phyloP scores from a whole-genome alignment of 2,797 vertebrate species.

The Scomberomorus guttatus region DNA sequence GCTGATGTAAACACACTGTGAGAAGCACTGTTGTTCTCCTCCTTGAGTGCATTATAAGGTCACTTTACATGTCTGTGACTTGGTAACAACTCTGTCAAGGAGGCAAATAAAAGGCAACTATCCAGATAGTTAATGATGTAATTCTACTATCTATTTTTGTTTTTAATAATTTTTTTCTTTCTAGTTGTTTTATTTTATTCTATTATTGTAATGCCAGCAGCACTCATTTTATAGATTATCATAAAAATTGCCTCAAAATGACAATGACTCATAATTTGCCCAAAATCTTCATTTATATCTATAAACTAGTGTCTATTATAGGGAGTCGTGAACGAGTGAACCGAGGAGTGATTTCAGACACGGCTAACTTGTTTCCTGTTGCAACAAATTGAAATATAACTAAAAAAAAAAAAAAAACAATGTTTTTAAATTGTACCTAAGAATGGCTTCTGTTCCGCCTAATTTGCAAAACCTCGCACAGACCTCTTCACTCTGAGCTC shows the following conservation, averaged over 20 bases:
- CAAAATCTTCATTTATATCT: neutral
- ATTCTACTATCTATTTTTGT: neutral
- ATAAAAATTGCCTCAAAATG: neutral
- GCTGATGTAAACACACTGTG: conserved; percentile 27
- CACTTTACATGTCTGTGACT: neutral
- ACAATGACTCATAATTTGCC: neutral
- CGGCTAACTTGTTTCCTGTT: neutral
- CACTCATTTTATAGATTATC: neutral
- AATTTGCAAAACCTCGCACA: conserved; percentile 52
- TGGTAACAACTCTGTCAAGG: neutral
- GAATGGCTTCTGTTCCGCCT: conserved; percentile 33
- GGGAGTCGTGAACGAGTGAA: neutral
- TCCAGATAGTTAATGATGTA: neutral
- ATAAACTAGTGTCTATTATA: neutral
- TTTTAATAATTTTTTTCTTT: neutral
- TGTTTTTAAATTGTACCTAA: conserved; percentile 35
- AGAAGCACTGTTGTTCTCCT: conserved; percentile 13
- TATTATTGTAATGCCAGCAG: neutral
- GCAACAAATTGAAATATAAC: neutral
- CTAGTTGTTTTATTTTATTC: neutral
- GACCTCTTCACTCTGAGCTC: conserved; percentile 3
- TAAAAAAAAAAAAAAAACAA: neutral
- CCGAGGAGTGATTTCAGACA: neutral
- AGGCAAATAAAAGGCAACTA: neutral
- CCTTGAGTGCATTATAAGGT: conserved; percentile 4